Evolutionary conservation across 2,113 vertebrate genomes (phyloP).

Genomic region (Albula goreensis): DNA sequence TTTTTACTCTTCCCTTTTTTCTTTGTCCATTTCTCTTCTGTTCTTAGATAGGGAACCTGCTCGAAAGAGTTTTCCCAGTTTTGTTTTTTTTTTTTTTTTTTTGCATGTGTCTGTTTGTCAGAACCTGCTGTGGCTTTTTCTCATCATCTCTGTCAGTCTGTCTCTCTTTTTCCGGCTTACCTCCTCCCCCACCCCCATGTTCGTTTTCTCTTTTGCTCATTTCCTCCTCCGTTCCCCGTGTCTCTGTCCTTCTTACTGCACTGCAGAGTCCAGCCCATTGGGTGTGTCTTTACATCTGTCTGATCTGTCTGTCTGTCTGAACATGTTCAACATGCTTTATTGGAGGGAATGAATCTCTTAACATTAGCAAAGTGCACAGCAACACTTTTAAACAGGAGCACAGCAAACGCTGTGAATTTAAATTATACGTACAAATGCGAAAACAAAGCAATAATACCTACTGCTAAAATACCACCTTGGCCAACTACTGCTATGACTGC

Average conservation of each 20-base stretch:
- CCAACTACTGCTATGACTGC: too few species aligned
- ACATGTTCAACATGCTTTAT: too few species aligned
- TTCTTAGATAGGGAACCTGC: background rate
- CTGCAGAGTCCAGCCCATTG: background rate
- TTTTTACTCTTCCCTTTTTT: constrained; percentile 23
- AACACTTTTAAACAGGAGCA: too few species aligned
- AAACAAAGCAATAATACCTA: too few species aligned
- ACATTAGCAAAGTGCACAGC: too few species aligned
- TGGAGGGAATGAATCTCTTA: too few species aligned
- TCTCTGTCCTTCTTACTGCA: constrained; percentile 23
- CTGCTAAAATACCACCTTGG: too few species aligned
- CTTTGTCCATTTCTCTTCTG: background rate
- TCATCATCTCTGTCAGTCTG: background rate
- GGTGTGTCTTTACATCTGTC: background rate
- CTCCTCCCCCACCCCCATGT: background rate
- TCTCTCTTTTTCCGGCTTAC: background rate
- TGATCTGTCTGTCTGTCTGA: background rate
- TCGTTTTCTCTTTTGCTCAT: background rate
- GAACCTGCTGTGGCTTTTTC: constrained; percentile 33
- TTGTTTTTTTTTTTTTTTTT: constrained; percentile 52
- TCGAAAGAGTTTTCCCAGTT: constrained; percentile 33
- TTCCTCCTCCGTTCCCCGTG: background rate
- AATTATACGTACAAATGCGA: too few species aligned
- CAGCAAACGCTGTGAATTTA: too few species aligned
- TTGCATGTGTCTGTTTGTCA: constrained; percentile 50